Conservation (phyloP, 2,888 invertebrate genomes). For the Brachyopa scutellaris region DNA sequence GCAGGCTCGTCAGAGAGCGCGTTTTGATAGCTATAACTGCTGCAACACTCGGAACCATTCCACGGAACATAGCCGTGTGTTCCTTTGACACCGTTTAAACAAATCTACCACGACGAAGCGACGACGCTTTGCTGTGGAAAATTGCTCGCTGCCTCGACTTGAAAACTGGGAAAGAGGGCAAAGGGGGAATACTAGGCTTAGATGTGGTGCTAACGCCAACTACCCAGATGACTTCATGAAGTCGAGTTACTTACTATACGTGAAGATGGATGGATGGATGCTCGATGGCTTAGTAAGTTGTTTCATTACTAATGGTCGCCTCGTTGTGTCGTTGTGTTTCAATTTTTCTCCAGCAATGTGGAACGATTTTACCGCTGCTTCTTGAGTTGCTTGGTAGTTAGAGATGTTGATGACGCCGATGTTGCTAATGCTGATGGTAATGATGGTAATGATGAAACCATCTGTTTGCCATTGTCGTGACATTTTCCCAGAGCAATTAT, state of each 20-base stretch:
- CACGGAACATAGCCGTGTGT: constrained; percentile 39
- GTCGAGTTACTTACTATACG: constrained; percentile 21
- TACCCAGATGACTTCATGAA: constrained; percentile 35
- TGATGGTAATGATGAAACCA: constrained; percentile 69
- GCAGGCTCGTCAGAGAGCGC: constrained; percentile 55
- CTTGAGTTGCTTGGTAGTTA: constrained; percentile 11
- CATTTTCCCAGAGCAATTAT: constrained; percentile 72
- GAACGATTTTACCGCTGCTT: constrained; percentile 22
- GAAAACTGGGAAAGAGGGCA: background rate
- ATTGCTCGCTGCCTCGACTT: constrained; percentile 26
- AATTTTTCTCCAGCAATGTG: constrained; percentile 25
- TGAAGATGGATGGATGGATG: constrained; percentile 49
- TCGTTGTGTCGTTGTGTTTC: constrained; percentile 15
- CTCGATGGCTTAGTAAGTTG: constrained; percentile 59
- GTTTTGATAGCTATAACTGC: constrained; percentile 36
- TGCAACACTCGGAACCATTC: background rate
- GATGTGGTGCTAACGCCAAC: constrained; percentile 11
- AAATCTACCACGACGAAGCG: constrained; percentile 23
- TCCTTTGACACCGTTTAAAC: constrained; percentile 57
- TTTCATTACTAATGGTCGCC: constrained; percentile 55
- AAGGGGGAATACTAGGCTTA: background rate
- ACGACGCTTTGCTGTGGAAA: constrained; percentile 25
- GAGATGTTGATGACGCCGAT: constrained; percentile 30
- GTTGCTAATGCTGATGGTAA: constrained; percentile 53
- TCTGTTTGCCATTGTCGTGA: constrained; percentile 67